Conservation (phyloP, 2,113 vertebrate species). For the Okapia johnstoni region DNA sequence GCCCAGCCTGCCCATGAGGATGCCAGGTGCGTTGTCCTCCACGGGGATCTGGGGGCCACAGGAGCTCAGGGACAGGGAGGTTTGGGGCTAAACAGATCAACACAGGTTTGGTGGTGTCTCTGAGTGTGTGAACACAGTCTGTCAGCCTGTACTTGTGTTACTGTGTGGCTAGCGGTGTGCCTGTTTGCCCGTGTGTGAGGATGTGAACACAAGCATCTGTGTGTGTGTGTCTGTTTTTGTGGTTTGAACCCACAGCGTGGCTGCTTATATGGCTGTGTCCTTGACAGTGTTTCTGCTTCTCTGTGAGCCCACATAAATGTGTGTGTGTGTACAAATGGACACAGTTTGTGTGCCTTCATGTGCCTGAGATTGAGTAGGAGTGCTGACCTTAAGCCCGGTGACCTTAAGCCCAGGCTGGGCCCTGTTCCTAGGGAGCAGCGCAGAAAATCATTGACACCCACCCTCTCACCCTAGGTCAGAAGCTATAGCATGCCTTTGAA, state of each 20-base stretch:
- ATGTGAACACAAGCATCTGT: too few species aligned
- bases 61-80: not conserved
- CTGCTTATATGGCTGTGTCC: not conserved
- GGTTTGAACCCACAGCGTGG: not conserved
- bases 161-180: not conserved
- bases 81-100: not conserved
- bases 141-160: not conserved
- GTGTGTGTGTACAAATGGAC: not conserved
- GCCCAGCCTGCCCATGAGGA: not conserved
- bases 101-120: not conserved
- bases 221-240: not conserved
- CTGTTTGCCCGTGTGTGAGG: fast-evolving
- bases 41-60: fast-evolving
- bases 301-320: not conserved
- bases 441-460: not conserved
- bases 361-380: not conserved
- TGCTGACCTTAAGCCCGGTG: not conserved
- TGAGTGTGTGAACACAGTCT: not conserved
- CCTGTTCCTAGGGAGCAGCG: not conserved
- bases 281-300: not conserved
- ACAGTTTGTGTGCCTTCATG: not conserved
- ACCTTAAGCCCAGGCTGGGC: not conserved
- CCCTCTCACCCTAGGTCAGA: not conserved
- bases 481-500: not conserved
- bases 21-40: not conserved